Evolutionary conservation across 2,113 vertebrate species (phyloP).

Genomic region (Oncorhynchus gorbuscha): DNA sequence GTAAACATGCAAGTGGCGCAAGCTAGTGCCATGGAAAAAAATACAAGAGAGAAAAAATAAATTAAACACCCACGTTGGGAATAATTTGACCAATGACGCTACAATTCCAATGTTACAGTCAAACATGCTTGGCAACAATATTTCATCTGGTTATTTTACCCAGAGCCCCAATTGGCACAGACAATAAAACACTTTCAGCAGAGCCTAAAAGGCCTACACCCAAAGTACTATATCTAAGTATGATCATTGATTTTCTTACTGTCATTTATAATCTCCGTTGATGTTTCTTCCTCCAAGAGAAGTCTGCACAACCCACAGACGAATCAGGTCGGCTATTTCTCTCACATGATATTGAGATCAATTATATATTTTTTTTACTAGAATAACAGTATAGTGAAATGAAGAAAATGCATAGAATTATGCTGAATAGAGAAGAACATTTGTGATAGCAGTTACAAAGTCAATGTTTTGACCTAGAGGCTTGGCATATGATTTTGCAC

Average conservation of each 20-base stretch:
- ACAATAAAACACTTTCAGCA: conserved; percentile 45
- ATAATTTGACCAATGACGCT: conserved; percentile 44
- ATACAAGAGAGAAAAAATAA: conserved; percentile 10
- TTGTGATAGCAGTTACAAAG: neutral
- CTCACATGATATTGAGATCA: neutral
- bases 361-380: neutral
- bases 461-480: neutral
- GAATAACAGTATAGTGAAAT: neutral
- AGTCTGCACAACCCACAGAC: conserved; percentile 24
- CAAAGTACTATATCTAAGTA: conserved; percentile 10
- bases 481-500: neutral
- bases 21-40: neutral
- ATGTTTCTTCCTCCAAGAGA: conserved; percentile 46
- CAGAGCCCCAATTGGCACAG: conserved; percentile 36
- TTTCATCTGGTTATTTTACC: conserved; percentile 41
- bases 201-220: conserved; percentile 40
- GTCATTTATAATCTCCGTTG: conserved; percentile 54
- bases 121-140: conserved; percentile 11
- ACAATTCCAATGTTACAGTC: conserved; percentile 39
- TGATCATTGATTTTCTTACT: conserved; percentile 56
- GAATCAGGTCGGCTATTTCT: conserved; percentile 46
- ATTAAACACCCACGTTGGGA: neutral
- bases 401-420: neutral
- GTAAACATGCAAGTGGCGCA: conserved; percentile 46
- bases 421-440: neutral